Evolutionary conservation across 2,113 vertebrate genomes (phyloP), one percentile per base, ranked within the genome.

Genomic region (Callithrix jacchus): DNA sequence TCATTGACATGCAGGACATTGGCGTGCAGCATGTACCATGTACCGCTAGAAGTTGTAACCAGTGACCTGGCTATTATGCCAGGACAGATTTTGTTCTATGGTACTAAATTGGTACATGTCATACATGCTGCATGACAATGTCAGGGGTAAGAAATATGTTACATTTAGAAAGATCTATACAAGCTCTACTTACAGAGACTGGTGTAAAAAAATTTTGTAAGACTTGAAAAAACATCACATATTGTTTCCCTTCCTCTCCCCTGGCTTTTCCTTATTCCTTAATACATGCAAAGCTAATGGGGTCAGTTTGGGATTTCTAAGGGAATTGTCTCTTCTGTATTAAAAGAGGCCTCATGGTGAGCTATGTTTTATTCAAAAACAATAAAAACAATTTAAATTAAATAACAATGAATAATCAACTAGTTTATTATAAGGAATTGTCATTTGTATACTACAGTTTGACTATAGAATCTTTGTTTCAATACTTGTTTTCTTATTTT

Each of bases 311-410:
- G 49, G 6, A 85, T 25, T 21, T 8, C 56, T 14, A 27, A 71
- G 8, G 14, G 13, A 64, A 83, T 91, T 3, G 18, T 42, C 32
- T 40, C 58, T 49, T 93, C 49, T 80, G 4, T 83, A 40, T 79
- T 54, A n/a, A 3, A 84, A 45, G 7, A 66, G 8, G 8, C 35
- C 35, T 89, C 45, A 32, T n/a, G 61, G 14, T 52, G 66, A 70
- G 56, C n/a, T 70, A 30, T 70, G 52, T 89, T 81, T 80, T 56
- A 56, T 83, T 92, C 13, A 4, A 82, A 93, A 68, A 73, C 3
- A 2, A 85, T 45, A 90, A 37, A 96, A 90, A 6, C 8, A 87
- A 96, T 80, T 90, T 90, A 77, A 87, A 66, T 89, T 58, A 95
- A 90, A 82, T 74, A 86, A 1, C 1, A 40, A 42, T 54, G 9